phyloP scores from a whole-genome alignment of 1,140 invertebrate species.

The Diorhabda elongata region DNA sequence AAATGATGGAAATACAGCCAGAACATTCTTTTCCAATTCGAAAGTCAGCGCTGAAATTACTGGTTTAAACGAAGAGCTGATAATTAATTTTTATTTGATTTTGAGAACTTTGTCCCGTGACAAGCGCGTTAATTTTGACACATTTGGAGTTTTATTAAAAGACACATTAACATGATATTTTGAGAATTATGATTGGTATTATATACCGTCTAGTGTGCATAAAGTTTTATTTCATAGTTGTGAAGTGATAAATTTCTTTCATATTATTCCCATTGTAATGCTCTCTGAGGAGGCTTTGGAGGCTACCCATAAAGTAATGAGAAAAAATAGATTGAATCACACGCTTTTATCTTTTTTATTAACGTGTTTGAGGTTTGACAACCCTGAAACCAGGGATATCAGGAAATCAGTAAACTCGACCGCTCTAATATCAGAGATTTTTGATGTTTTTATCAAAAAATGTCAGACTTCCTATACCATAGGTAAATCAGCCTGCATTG shows the following conservation, averaged over 20 bases:
- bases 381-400: background rate
- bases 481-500: too few species aligned
- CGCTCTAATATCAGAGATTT: background rate
- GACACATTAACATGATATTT: too few species aligned
- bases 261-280: too few species aligned
- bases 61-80: background rate
- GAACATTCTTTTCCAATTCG: constrained; percentile 9
- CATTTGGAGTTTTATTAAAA: constrained; percentile 1
- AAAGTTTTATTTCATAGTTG: too few species aligned
- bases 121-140: constrained; percentile 28
- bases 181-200: too few species aligned
- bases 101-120: constrained; percentile 27
- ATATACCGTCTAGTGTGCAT: too few species aligned
- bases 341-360: background rate
- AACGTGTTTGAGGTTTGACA: background rate
- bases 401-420: background rate
- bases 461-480: background rate
- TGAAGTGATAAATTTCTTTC: too few species aligned
- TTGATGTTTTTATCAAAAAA: background rate
- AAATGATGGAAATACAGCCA: constrained; percentile 44
- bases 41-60: constrained; percentile 8
- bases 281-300: too few species aligned
- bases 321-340: too few species aligned
- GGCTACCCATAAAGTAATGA: too few species aligned
- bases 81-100: background rate